Base-by-base conservation (phyloP, 2,113 vertebrate genomes). In the Stictonetta naevosa region DNA sequence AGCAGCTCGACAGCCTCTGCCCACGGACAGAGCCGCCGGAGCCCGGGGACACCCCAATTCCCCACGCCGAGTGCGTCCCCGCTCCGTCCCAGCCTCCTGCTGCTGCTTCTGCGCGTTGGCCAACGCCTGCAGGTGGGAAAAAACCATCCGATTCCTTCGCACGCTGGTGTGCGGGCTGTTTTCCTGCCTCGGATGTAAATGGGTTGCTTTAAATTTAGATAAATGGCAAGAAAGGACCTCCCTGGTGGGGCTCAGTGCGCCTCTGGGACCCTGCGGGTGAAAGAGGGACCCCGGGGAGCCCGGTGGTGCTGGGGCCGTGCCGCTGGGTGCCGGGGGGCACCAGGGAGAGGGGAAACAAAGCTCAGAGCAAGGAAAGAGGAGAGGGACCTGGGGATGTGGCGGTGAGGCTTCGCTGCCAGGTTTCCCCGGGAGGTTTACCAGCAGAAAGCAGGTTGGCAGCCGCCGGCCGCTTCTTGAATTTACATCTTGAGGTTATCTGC, bases 201-300 rank as follows among this genome's bases (percentile, higher is more conserved):
- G 11, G 11, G 26, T n/a, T 52, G 13, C 9, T 71, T 71, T 19
- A 52, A 8, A 19, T 59, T 44, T 36, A 64, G 16, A 25, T 46
- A 71, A 83, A 71, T 5, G 6, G 38, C 28, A 66, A 72, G 66
- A 59, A 87, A 76, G 22, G 38, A 67, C 67, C 56, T 74, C 29
- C 23, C 74, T 36, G 42, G 10, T 4, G 5, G 4, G 1, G 4
- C 31, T 86, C 1, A 0, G 34, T 48, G 40, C 62, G 10, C 56
- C n/a, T 60, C n/a, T 60, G 21, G 58, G 58, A 34, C 21, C 58
- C n/a, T 23, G 8, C n/a, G 28, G 25, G 60, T 63, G 60, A 38
- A 28, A 63, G 10, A 28, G 26, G 60, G 23, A 28, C 34, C 25
- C 26, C 5, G 34, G 36, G 44, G 22, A 44, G 34, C 28, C 19